Conservation (phyloP, 2,113 vertebrate species). For the Bufo bufo region DNA sequence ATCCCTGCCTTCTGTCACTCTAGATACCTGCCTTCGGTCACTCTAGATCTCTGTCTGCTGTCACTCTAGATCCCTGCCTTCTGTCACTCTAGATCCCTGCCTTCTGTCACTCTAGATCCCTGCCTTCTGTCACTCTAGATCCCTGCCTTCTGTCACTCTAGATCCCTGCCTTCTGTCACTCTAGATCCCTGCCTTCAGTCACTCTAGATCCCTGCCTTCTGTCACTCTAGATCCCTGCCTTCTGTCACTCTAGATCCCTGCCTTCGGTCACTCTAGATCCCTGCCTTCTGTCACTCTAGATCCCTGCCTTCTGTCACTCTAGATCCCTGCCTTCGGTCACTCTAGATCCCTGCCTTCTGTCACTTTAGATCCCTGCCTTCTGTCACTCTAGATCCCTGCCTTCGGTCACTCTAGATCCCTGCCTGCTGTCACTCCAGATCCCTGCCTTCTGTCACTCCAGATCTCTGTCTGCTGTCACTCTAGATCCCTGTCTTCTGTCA, state of each 20-base stretch:
- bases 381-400: neutral
- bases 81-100: neutral
- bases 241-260: neutral
- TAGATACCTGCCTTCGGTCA: neutral
- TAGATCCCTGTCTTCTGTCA: neutral
- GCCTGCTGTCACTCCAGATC: neutral
- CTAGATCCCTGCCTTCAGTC: neutral
- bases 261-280: neutral
- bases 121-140: neutral
- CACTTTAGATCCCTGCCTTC: neutral
- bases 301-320: neutral
- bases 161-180: neutral
- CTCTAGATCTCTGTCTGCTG: neutral
- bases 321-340: neutral
- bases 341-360: neutral
- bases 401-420: neutral
- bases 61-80: neutral
- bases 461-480: neutral
- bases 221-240: neutral
- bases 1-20: no score
- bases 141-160: neutral
- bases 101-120: neutral
- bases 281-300: neutral
- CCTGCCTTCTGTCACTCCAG: neutral
- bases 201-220: neutral